Evolutionary conservation across 35 echinoderm and acorn worm genomes (phyloP).

Genomic region (Patiria miniata): DNA sequence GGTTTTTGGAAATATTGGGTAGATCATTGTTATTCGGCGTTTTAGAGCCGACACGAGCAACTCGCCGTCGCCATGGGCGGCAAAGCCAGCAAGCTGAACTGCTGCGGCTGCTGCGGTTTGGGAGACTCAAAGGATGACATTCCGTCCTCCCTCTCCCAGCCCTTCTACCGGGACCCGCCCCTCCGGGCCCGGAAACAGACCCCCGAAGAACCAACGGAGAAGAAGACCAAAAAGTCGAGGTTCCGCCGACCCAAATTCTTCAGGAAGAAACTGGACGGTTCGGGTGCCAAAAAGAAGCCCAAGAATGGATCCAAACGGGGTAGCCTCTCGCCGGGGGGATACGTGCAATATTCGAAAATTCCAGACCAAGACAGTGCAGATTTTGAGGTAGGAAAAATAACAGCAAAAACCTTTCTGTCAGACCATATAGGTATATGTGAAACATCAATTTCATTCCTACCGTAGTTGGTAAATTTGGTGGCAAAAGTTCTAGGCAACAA

Average conservation of each 20-base stretch:
- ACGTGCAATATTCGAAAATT: constrained; percentile 75
- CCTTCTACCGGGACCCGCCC: constrained; percentile 10
- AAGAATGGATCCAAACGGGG: constrained; percentile 1
- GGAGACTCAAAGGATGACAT: constrained; percentile 2
- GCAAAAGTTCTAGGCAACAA: too few species aligned
- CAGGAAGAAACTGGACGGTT: constrained; percentile 26
- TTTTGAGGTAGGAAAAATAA: background rate
- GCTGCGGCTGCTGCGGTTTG: background rate
- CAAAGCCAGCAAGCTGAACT: constrained; percentile 10
- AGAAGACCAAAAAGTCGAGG: background rate
- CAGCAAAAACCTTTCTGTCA: too few species aligned
- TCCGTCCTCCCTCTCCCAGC: background rate
- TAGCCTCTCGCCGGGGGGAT: constrained; percentile 5
- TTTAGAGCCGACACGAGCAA: too few species aligned
- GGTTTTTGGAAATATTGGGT: too few species aligned
- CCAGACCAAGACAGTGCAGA: constrained; percentile 52
- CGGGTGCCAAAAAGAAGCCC: constrained; percentile 24
- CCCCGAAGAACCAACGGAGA: background rate
- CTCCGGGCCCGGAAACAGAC: background rate
- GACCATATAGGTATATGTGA: too few species aligned
- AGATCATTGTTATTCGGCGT: too few species aligned
- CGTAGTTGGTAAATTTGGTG: too few species aligned
- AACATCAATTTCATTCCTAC: too few species aligned
- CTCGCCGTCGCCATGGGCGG: background rate
- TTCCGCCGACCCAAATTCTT: constrained; percentile 4